phyloP scores from a whole-genome alignment of 2,797 vertebrate genomes.

The Capromys pilorides region DNA sequence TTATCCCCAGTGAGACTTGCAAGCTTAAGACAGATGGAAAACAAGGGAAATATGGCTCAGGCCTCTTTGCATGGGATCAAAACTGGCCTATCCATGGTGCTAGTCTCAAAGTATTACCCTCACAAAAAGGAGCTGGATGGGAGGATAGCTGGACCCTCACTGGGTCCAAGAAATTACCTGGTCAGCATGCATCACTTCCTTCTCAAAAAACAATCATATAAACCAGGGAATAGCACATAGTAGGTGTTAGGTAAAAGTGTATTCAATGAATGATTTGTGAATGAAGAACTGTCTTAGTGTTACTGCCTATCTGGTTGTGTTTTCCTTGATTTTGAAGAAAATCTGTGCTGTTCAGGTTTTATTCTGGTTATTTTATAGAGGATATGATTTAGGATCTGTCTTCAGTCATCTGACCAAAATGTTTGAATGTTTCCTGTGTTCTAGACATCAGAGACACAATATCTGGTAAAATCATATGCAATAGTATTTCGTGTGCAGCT shows the following conservation, averaged over 20 bases:
- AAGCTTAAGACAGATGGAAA: conserved; percentile 5
- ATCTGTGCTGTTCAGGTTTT: not conserved
- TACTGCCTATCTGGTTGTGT: not conserved
- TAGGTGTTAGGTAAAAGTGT: not conserved
- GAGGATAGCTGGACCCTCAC: not conserved
- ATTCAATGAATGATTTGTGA: not conserved
- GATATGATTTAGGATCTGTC: not conserved
- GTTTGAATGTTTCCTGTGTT: not conserved
- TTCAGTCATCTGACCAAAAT: not conserved
- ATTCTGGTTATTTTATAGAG: not conserved
- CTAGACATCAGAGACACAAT: not conserved
- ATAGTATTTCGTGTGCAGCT: not conserved
- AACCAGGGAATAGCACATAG: not conserved
- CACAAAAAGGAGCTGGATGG: not conserved
- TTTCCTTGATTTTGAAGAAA: conserved; percentile 31
- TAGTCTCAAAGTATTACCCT: not conserved
- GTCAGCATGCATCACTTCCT: not conserved
- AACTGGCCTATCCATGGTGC: not conserved
- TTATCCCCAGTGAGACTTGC: conserved; percentile 50
- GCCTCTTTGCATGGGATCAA: not conserved
- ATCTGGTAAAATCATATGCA: not conserved
- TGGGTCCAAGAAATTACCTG: not conserved
- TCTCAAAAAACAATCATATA: not conserved
- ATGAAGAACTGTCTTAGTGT: not conserved
- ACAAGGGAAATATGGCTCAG: conserved; percentile 2